A percentile compares a stretch with the other conserved stretches of the same genome.
phyloP scores from a whole-genome alignment of 2,113 vertebrate species.

The Oryzias curvinotus region DNA sequence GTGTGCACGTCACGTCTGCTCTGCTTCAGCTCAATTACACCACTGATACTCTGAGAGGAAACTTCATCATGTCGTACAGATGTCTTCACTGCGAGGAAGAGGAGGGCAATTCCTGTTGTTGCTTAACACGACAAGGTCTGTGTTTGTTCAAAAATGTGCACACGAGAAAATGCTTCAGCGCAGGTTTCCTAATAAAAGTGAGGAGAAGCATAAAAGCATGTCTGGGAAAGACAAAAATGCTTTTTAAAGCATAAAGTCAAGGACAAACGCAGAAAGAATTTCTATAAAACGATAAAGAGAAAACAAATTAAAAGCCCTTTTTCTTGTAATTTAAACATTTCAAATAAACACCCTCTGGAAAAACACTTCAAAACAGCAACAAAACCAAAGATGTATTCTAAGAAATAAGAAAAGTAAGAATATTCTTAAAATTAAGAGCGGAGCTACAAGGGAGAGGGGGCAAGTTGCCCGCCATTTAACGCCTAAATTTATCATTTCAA shows the following conservation, averaged over 20 bases:
- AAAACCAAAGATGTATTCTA: background rate
- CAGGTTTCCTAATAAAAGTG: constrained; percentile 45
- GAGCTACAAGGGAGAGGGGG: too few relatives aligned
- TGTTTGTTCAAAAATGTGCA: constrained; percentile 48
- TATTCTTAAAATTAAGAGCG: too few relatives aligned
- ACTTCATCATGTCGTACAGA: constrained; percentile 82
- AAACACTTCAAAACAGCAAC: too few relatives aligned
- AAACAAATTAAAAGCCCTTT: background rate
- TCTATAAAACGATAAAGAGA: background rate
- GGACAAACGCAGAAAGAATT: background rate
- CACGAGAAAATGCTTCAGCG: constrained; percentile 55
- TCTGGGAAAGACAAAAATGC: background rate
- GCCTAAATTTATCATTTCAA: too few relatives aligned
- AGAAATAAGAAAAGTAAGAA: background rate
- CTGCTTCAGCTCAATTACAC: constrained; percentile 80
- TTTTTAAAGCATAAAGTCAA: too few relatives aligned
- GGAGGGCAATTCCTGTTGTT: constrained; percentile 63
- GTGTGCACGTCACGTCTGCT: constrained; percentile 75
- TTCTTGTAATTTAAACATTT: background rate
- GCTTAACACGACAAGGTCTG: constrained; percentile 70
- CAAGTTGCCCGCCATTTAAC: too few relatives aligned
- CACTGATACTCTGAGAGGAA: constrained; percentile 80
- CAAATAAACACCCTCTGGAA: background rate
- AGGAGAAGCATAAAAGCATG: background rate
- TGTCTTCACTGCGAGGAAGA: constrained; percentile 74